Percentiles rank a stretch among this genome's conserved stretches.
Conservation (phyloP, 2,888 invertebrate genomes). For the Hypolimnas misippus region DNA sequence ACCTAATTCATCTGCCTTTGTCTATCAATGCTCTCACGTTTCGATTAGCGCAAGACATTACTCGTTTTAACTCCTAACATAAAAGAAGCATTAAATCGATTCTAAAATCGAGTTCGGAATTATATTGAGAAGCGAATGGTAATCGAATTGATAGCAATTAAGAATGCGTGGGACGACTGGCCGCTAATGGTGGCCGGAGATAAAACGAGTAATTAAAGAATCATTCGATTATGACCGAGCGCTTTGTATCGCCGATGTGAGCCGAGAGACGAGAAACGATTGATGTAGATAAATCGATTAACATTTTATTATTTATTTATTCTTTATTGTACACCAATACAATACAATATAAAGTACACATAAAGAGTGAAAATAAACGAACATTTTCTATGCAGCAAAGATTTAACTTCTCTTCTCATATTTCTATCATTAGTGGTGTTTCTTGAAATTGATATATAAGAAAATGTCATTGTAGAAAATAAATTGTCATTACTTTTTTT, state of each 20-base stretch:
- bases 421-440: too few relatives aligned
- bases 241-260: conserved; percentile 59
- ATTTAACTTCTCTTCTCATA: too few relatives aligned
- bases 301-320: neutral
- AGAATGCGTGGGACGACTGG: conserved; percentile 58
- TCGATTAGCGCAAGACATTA: conserved; percentile 17
- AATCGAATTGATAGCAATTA: conserved; percentile 53
- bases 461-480: too few relatives aligned
- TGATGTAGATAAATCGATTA: neutral
- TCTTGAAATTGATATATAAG: too few relatives aligned
- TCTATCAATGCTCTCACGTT: conserved; percentile 6
- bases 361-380: too few relatives aligned
- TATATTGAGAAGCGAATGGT: conserved; percentile 30
- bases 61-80: conserved; percentile 33
- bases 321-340: too few relatives aligned
- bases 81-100: conserved; percentile 44
- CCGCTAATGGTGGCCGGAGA: conserved; percentile 65
- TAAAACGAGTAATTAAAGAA: conserved; percentile 75
- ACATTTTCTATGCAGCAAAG: too few relatives aligned
- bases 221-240: conserved; percentile 68
- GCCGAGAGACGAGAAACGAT: conserved; percentile 40
- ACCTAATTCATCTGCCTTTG: neutral
- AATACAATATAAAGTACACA: too few relatives aligned
- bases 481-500: too few relatives aligned
- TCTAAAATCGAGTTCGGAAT: conserved; percentile 37